Evolutionary conservation across 2,113 vertebrate genomes (phyloP).

Genomic region (Dromiciops gliroides): DNA sequence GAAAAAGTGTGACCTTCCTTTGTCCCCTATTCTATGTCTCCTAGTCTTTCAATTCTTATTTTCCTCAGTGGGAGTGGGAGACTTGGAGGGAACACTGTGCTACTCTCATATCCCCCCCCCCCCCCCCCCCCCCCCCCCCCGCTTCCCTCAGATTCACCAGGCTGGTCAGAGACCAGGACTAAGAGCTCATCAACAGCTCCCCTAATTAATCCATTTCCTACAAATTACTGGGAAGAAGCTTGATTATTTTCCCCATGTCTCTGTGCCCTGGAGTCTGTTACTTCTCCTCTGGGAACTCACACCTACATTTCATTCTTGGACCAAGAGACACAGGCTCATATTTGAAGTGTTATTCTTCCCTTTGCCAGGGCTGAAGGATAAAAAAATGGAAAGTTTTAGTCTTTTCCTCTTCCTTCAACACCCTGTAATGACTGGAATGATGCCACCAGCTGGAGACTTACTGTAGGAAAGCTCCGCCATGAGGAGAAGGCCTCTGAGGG

Average conservation of each 20-base stretch:
- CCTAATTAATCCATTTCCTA: conserved; percentile 73
- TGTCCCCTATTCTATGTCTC: background rate
- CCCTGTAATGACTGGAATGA: no score
- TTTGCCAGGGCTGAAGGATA: background rate
- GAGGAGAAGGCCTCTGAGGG: no score
- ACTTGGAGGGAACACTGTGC: background rate
- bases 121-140: background rate
- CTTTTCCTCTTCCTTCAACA: background rate
- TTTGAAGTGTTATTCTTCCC: background rate
- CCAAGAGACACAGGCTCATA: background rate
- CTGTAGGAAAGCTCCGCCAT: no score
- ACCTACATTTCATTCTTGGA: conserved; percentile 68
- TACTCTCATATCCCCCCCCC: background rate
- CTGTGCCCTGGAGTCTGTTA: background rate
- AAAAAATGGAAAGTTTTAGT: background rate
- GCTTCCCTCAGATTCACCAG: background rate
- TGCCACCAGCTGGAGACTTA: no score
- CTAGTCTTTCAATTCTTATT: background rate
- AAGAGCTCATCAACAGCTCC: conserved; percentile 51
- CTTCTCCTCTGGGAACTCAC: conserved; percentile 51
- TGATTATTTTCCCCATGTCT: conserved; percentile 56
- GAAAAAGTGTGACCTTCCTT: background rate
- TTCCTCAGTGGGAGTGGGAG: background rate
- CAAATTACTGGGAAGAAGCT: conserved; percentile 65
- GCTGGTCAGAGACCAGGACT: background rate